Evolutionary conservation across 2,888 invertebrate genomes (phyloP), one percentile per base, ranked within the genome.

Genomic region (Prosapia bicincta): DNA sequence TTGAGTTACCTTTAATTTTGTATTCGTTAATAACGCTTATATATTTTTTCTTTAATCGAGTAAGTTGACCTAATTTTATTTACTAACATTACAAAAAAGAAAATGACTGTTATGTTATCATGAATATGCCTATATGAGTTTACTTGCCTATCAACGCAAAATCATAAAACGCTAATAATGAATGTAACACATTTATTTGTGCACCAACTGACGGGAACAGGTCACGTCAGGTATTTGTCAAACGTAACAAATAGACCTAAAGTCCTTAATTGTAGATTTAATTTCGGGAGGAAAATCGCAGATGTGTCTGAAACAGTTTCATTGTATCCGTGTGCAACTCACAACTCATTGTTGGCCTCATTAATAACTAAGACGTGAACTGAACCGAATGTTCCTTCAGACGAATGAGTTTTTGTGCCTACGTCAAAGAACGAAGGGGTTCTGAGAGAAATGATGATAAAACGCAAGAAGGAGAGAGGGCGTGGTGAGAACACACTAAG

Each of bases 351-450:
- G 54, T 54, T 54, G 26, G 26, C 67, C 67, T 67, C 67, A 67
- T 67, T 67, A 67, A 67, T 26, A 67, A 26, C 67, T 26, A 26
- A 67, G 67, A 66, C 72, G 54, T n/a, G 54, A 54, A 20, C 54
- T 54, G 54, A 54, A 54, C 54, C 54, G 54, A 54, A 54, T 54
- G 54, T 54, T 54, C 38, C 71, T 66, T 71, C 75, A 74, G 75
- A 77, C 77, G 74, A 74, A 77, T 77, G 77, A 72, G 75, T 75
- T 77, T 75, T 73, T 73, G 54, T 54, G 75, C 75, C 28, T 25
- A 24, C 43, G 67, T 71, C 74, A 72, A 77, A 77, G 74, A 69
- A 72, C 72, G 77, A 67, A 70, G 25, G 23, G 54, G 54, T 54
- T 54, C 54, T 54, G 70, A 66, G 73, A 66, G 71, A 70, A 67